phyloP scores from a whole-genome alignment of 1,140 invertebrate genomes.

The Melipona quadrifasciata region DNA sequence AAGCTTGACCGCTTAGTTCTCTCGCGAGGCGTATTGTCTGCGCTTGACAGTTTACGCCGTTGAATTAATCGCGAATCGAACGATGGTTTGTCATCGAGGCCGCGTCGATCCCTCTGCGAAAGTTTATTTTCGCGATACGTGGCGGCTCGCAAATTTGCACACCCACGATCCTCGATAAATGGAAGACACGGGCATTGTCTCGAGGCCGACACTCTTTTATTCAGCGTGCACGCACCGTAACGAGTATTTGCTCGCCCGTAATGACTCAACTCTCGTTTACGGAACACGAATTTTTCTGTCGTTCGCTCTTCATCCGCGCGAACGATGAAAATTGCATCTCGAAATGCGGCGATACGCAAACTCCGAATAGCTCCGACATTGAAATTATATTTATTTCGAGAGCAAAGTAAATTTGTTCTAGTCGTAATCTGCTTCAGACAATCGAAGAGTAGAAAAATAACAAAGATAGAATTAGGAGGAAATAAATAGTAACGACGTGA shows the following conservation, averaged over 20 bases:
- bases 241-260: slow-evolving; percentile 17
- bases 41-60: not conserved
- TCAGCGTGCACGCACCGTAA: not conserved
- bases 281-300: not conserved
- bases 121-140: slow-evolving; percentile 25
- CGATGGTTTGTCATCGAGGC: not conserved
- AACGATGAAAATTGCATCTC: not conserved
- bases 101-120: not conserved
- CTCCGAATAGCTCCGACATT: no score
- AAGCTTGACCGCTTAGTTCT: not conserved
- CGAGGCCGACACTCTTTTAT: slow-evolving; percentile 31
- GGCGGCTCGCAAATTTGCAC: slow-evolving; percentile 23
- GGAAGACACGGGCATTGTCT: slow-evolving; percentile 32
- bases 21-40: not conserved
- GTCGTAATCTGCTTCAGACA: no score
- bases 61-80: not conserved
- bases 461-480: not conserved
- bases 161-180: slow-evolving; percentile 40
- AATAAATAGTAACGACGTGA: not conserved
- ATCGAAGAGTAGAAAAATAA: no score
- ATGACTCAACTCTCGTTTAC: not conserved
- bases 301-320: not conserved
- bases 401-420: no score
- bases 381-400: no score
- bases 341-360: not conserved